phyloP scores from a whole-genome alignment of 1,140 invertebrate species.

The Orius insidiosus region DNA sequence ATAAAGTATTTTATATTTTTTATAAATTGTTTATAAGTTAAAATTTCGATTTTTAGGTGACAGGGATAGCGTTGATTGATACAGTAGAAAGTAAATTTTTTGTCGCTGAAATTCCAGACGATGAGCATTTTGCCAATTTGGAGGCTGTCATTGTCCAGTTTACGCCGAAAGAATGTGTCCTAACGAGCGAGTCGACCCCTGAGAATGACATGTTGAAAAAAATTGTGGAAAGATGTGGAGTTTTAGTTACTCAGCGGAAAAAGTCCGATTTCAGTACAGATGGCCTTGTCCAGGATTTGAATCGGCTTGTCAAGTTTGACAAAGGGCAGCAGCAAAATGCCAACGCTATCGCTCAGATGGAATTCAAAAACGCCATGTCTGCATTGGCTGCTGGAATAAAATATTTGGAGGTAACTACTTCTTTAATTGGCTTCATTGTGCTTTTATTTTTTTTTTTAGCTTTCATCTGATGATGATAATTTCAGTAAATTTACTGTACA shows the following conservation, averaged over 20 bases:
- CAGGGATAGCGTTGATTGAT: constrained; percentile 63
- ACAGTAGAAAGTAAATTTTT: constrained; percentile 50
- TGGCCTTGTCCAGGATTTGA: constrained; percentile 65
- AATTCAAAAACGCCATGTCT: constrained; percentile 46
- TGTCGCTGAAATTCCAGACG: constrained; percentile 74
- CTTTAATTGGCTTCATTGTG: constrained; percentile 7
- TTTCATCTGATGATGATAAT: constrained; percentile 57
- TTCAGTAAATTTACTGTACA: constrained; percentile 53
- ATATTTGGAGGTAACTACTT: constrained; percentile 51
- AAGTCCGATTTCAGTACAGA: constrained; percentile 56
- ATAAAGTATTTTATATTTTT: constrained; percentile 25
- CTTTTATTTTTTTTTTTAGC: constrained; percentile 27
- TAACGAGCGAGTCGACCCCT: constrained; percentile 27
- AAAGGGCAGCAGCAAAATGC: constrained; percentile 58
- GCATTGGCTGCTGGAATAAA: constrained; percentile 60
- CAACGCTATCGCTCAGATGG: constrained; percentile 50
- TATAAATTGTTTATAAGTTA: constrained; percentile 28
- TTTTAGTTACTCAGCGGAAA: constrained; percentile 61
- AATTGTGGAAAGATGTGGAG: constrained; percentile 53
- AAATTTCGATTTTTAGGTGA: constrained; percentile 27
- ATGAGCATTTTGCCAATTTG: constrained; percentile 69
- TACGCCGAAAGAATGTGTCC: constrained; percentile 67
- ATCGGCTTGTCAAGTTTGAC: constrained; percentile 57
- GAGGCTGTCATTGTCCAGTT: constrained; percentile 79
- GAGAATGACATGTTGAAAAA: constrained; percentile 18